These are phyloP conservation scores for Pinna nobilis DNA, from an alignment of 1,140 invertebrate species.

Conservation along the genomic window DNA sequence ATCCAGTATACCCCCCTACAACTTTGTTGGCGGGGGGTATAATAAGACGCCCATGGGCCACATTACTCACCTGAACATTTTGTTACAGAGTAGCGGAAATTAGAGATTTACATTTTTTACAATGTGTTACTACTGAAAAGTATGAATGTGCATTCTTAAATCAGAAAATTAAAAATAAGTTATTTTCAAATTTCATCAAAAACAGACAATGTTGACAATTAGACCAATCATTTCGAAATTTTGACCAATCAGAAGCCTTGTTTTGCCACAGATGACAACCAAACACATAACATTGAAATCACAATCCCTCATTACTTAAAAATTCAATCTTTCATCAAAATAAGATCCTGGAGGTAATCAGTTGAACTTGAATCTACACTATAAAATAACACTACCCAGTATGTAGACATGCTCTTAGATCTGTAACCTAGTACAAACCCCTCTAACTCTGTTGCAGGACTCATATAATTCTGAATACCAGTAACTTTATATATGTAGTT, in stretches of 20 bases:
- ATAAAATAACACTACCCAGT: not conserved
- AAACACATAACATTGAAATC: not conserved
- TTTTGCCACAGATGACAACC: not conserved
- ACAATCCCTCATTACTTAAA: too few species aligned
- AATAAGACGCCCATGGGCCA: too few species aligned
- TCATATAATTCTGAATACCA: not conserved
- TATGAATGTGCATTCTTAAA: not conserved
- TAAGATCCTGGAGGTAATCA: not conserved
- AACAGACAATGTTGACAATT: too few species aligned
- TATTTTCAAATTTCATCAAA: too few species aligned
- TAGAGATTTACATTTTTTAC: not conserved
- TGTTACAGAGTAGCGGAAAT: not conserved
- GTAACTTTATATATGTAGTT: not conserved
- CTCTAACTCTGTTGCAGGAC: not conserved
- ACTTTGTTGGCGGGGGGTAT: too few species aligned
- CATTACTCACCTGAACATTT: not conserved
- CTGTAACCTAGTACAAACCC: not conserved
- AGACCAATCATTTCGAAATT: not conserved
- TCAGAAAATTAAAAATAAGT: not conserved
- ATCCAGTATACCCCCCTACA: too few species aligned
- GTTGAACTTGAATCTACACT: not conserved
- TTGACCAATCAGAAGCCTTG: too few species aligned
- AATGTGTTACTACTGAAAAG: not conserved
- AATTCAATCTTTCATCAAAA: not conserved
- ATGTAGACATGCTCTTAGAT: not conserved